Evolutionary conservation across 2,113 vertebrate genomes (phyloP).

Genomic region (Ornithorhynchus anatinus): DNA sequence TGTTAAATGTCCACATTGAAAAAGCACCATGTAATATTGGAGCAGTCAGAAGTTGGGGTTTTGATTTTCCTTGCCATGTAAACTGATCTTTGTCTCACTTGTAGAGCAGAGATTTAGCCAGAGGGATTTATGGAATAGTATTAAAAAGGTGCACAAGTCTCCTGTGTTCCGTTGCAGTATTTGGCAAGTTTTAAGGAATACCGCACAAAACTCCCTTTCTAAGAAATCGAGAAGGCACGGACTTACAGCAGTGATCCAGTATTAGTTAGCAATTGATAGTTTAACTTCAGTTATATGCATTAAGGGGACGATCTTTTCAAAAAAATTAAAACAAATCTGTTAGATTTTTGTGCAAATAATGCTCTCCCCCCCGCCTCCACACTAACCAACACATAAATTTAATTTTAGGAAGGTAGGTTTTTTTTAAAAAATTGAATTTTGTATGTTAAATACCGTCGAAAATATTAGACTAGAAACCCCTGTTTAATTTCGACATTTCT

Average conservation of each 20-base stretch:
- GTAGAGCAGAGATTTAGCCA: constrained; percentile 30
- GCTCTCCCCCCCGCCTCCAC: not conserved
- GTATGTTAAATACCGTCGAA: not conserved
- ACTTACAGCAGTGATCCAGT: constrained; percentile 29
- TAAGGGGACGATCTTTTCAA: constrained; percentile 3
- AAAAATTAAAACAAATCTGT: not conserved
- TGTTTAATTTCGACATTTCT: constrained; percentile 18
- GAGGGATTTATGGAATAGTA: constrained; percentile 45
- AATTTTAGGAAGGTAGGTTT: constrained; percentile 8
- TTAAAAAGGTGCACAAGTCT: constrained; percentile 32
- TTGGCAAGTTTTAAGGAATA: constrained; percentile 44
- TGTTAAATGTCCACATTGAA: not conserved
- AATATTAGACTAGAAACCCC: constrained; percentile 31
- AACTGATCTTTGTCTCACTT: constrained; percentile 43
- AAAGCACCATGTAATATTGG: not conserved
- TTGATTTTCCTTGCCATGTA: constrained; percentile 20
- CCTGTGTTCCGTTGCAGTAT: constrained; percentile 24
- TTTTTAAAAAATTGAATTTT: not conserved
- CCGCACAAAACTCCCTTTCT: constrained; percentile 40
- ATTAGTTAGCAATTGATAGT: constrained; percentile 46
- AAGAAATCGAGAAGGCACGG: constrained; percentile 40
- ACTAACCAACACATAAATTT: constrained; percentile 3
- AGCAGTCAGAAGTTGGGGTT: constrained; percentile 15
- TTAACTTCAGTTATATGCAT: constrained; percentile 27
- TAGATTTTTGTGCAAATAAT: not conserved